Conservation (phyloP, 2,797 vertebrate genomes). For the Periophthalmus magnuspinnatus region DNA sequence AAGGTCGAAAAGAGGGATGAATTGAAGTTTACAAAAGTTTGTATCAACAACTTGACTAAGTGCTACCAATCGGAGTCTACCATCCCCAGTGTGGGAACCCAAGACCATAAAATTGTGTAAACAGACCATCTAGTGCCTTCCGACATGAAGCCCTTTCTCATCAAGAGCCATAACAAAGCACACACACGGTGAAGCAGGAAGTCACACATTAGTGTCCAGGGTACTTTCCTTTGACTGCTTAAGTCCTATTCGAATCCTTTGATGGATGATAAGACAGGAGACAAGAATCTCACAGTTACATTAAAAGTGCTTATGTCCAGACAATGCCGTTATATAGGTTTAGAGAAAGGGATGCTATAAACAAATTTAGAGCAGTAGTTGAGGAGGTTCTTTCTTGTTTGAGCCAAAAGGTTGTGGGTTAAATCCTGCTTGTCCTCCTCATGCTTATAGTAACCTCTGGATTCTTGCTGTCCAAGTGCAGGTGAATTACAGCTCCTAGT, state of each 20-base stretch:
- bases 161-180: slow-evolving; percentile 13
- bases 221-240: slow-evolving; percentile 10
- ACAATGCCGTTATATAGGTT: background rate
- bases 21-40: slow-evolving; percentile 1
- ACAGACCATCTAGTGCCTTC: slow-evolving; percentile 6
- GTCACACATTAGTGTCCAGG: slow-evolving; percentile 15
- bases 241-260: background rate
- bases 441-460: background rate
- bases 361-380: background rate
- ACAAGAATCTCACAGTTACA: slow-evolving; percentile 3
- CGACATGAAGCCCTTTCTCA: background rate
- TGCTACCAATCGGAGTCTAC: background rate
- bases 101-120: slow-evolving; percentile 8
- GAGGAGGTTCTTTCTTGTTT: background rate
- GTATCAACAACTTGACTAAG: background rate
- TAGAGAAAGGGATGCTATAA: background rate
- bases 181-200: slow-evolving; percentile 10
- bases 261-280: slow-evolving; percentile 10
- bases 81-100: slow-evolving; percentile 1
- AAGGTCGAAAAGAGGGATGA: background rate
- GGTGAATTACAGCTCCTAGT: background rate
- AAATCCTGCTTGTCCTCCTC: background rate
- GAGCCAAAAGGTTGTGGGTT: background rate
- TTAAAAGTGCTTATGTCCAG: background rate
- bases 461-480: background rate